Evolutionary conservation across 1,140 invertebrate species (phyloP).

Genomic region (Phymorhynchus buccinoides): DNA sequence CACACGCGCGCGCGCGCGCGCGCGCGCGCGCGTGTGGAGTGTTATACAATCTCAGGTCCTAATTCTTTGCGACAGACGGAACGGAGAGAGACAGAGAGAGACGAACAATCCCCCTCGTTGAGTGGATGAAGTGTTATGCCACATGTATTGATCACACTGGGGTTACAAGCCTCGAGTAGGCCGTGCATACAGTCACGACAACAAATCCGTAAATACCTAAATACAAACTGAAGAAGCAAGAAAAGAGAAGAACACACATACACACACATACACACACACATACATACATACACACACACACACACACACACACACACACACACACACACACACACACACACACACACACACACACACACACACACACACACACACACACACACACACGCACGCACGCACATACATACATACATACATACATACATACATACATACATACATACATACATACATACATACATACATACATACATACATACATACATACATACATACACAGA

Average conservation of each 20-base stretch:
- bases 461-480: neutral
- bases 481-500: too few species aligned
- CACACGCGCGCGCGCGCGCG: neutral
- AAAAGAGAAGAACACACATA: neutral
- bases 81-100: too few species aligned
- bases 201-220: too few species aligned
- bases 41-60: too few species aligned
- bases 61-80: too few species aligned
- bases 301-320: neutral
- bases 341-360: conserved; percentile 1
- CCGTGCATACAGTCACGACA: too few species aligned
- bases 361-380: neutral
- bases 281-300: neutral
- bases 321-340: conserved; percentile 8
- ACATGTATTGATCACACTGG: too few species aligned
- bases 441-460: neutral
- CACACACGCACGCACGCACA: neutral
- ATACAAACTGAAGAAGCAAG: neutral
- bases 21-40: neutral
- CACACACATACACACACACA: neutral
- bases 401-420: neutral
- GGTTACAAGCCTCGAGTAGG: too few species aligned
- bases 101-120: too few species aligned
- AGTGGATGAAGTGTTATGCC: too few species aligned
- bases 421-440: neutral